Evolutionary conservation across 2,888 invertebrate species (phyloP).

Genomic region (Papilio demoleus): DNA sequence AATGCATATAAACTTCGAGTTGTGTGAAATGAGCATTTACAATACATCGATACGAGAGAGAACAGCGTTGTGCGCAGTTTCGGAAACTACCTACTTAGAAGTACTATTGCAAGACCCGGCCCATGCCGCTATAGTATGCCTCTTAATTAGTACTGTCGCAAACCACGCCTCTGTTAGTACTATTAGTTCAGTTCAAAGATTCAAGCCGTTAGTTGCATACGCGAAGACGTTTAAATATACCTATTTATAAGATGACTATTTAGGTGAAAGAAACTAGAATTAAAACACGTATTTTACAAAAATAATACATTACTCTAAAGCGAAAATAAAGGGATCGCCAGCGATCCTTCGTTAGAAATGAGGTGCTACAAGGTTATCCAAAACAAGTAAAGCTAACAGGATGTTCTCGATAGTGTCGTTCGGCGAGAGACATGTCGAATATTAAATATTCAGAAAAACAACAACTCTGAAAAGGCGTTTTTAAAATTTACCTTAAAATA

Average conservation of each 20-base stretch:
- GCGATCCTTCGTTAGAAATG: conserved; percentile 78
- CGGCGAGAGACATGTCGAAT: conserved; percentile 73
- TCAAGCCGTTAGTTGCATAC: conserved; percentile 79
- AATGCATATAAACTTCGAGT: conserved; percentile 38
- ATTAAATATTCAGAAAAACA: conserved; percentile 78
- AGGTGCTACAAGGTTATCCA: conserved; percentile 75
- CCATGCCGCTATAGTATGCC: conserved; percentile 58
- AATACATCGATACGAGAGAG: conserved; percentile 47
- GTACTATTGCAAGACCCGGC: conserved; percentile 80
- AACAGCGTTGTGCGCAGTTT: conserved; percentile 69
- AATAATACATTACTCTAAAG: conserved; percentile 76
- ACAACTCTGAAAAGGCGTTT: conserved; percentile 79
- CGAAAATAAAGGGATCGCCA: conserved; percentile 80
- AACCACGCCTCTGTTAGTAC: conserved; percentile 79
- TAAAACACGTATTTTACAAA: conserved; percentile 68
- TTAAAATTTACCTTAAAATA: conserved; percentile 80
- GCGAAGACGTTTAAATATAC: conserved; percentile 62
- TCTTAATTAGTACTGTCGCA: conserved; percentile 57
- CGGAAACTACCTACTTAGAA: conserved; percentile 59
- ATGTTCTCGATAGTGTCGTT: conserved; percentile 63
- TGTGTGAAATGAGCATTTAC: conserved; percentile 51
- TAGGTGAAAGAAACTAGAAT: conserved; percentile 67
- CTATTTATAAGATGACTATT: conserved; percentile 59
- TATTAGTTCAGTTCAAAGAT: conserved; percentile 70
- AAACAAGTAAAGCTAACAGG: conserved; percentile 74